Percentiles rank a stretch among this genome's conserved stretches.
phyloP scores from a whole-genome alignment of 2,888 invertebrate species.

The Gari tellinella region DNA sequence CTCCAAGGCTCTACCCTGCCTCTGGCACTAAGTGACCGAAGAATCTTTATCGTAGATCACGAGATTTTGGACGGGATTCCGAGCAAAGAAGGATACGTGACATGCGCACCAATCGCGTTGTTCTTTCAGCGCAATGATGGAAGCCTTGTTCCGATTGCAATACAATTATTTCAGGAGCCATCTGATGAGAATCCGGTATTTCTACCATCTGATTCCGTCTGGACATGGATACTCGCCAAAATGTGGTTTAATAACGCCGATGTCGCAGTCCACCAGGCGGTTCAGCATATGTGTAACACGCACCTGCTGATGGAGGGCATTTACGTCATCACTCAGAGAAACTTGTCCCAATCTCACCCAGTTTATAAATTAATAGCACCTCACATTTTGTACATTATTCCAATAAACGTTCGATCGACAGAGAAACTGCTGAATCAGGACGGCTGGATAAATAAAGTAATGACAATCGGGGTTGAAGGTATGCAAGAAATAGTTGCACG shows the following conservation, averaged over 20 bases:
- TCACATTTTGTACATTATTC: slow-evolving; percentile 85
- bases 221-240: slow-evolving; percentile 84
- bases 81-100: slow-evolving; percentile 44
- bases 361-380: slow-evolving; percentile 85
- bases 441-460: slow-evolving; percentile 52
- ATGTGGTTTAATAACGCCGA: slow-evolving; percentile 85
- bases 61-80: slow-evolving; percentile 43
- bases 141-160: slow-evolving; percentile 83
- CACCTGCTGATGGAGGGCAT: slow-evolving; percentile 85
- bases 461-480: slow-evolving; percentile 43
- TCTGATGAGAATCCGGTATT: slow-evolving; percentile 84
- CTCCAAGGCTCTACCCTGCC: slow-evolving; percentile 41
- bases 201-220: slow-evolving; percentile 81
- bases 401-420: slow-evolving; percentile 84
- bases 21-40: slow-evolving; percentile 37
- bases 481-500: slow-evolving; percentile 34
- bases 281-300: slow-evolving; percentile 84
- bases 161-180: slow-evolving; percentile 83
- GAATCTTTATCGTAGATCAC: slow-evolving; percentile 49
- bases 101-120: slow-evolving; percentile 83
- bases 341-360: slow-evolving; percentile 85
- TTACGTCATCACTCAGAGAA: slow-evolving; percentile 83
- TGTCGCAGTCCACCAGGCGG: slow-evolving; percentile 83
- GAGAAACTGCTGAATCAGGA: slow-evolving; percentile 28
- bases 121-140: slow-evolving; percentile 82